Evolutionary conservation across 2,797 vertebrate genomes (phyloP).

Genomic region (Parambassis ranga): DNA sequence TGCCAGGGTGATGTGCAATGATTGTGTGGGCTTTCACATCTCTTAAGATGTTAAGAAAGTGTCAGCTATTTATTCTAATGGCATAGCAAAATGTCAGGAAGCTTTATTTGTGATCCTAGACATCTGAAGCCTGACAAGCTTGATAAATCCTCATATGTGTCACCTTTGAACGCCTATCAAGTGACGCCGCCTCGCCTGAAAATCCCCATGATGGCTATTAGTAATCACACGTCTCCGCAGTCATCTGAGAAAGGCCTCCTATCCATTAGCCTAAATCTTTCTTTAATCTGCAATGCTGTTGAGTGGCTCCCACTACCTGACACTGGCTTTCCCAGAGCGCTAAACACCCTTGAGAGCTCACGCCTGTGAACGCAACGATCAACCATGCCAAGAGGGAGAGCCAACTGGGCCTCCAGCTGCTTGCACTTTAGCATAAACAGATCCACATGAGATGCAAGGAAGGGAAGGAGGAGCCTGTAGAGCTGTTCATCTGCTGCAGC

Average conservation of each 20-base stretch:
- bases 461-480: not conserved
- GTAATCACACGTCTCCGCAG: constrained; percentile 28
- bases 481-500: constrained; percentile 44
- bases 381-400: constrained; percentile 41
- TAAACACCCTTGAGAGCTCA: constrained; percentile 50
- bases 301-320: constrained; percentile 62
- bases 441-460: constrained; percentile 39
- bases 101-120: constrained; percentile 15
- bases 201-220: constrained; percentile 38
- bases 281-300: constrained; percentile 51
- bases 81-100: constrained; percentile 14
- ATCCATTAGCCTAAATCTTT: constrained; percentile 51
- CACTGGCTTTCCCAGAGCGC: constrained; percentile 52
- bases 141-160: constrained; percentile 1
- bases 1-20: not conserved
- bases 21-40: not conserved
- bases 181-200: constrained; percentile 16
- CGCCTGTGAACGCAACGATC: constrained; percentile 44
- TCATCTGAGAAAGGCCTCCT: constrained; percentile 53
- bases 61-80: not conserved
- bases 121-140: constrained; percentile 19
- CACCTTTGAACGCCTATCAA: constrained; percentile 42
- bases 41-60: not conserved
- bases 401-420: constrained; percentile 67
- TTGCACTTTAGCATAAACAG: constrained; percentile 65